These are phyloP conservation scores for Myripristis jacobus DNA, from an alignment of 2,797 vertebrate genomes.

Conservation along the genomic window DNA sequence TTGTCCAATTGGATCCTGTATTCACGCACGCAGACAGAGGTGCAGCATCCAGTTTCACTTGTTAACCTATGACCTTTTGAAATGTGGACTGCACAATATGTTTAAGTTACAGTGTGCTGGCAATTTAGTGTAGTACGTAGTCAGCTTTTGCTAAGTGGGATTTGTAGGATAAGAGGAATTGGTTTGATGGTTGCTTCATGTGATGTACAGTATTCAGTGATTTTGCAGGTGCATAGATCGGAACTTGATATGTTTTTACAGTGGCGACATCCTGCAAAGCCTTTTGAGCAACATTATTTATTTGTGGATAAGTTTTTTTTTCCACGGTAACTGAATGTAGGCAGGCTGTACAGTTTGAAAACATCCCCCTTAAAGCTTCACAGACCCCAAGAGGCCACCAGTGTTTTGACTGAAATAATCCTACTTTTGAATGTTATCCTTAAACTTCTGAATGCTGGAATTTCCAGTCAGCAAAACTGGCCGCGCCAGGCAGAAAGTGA, in stretches of 20 bases:
- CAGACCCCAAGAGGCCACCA: constrained; percentile 37
- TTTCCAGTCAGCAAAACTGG: constrained; percentile 61
- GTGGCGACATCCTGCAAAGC: constrained; percentile 38
- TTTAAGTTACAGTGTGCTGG: constrained; percentile 23
- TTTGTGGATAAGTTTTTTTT: constrained; percentile 40
- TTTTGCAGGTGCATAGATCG: constrained; percentile 18
- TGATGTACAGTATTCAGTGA: constrained; percentile 11
- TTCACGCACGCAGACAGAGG: constrained; percentile 75
- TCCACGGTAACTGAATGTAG: constrained; percentile 28
- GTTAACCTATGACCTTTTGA: constrained; percentile 74
- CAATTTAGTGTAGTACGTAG: constrained; percentile 2
- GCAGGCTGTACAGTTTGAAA: constrained; percentile 41
- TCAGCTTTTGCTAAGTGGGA: constrained; percentile 16
- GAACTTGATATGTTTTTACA: constrained; percentile 47
- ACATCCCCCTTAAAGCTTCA: constrained; percentile 54
- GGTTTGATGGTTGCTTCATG: constrained; percentile 32
- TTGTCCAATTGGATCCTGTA: constrained; percentile 25
- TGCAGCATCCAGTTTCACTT: constrained; percentile 69
- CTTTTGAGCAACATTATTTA: constrained; percentile 59
- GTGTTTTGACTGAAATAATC: constrained; percentile 64
- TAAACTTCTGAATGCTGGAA: constrained; percentile 36
- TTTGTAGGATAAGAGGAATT: too few relatives aligned
- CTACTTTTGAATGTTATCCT: constrained; percentile 47
- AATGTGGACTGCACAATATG: constrained; percentile 50
- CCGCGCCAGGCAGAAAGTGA: constrained; percentile 52